Base-by-base conservation (phyloP, 2,888 invertebrate species). In the Eremobia ochroleuca region DNA sequence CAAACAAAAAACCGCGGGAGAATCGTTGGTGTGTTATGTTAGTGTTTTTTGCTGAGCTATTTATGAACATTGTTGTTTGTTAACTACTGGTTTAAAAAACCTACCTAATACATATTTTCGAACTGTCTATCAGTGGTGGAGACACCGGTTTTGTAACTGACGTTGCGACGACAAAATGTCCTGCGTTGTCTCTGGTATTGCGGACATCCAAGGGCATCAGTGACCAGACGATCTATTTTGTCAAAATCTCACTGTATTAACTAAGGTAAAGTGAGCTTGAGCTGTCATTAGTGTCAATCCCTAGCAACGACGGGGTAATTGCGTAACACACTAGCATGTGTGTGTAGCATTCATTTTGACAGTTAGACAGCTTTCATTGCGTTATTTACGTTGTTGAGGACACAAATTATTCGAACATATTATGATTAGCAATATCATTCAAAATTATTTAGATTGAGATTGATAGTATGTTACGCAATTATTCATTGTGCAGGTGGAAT, bases 11-110 rank as follows among this genome's bases (percentile, higher is more conserved):
- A 70, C n/a, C 15, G 25, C 49, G n/a, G 6, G 72, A 21, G 15
- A 80, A 28, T 34, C 49, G 1, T 52, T 79, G 25, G 1, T 49
- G 1, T 49, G 11, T 77, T 9, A 43, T 34, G 13, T 75, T 8
- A 21, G 31, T 34, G 69, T 18, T 69, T 79, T 59, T 46, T 46
- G 21, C 58, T 31, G 4, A 52, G 37, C 21, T 77, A 61, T 79
- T 68, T 79, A 31, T 61, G 69, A 13, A 9, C 15, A 18, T 8
- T 2, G 9, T 49, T 13, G 34, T 59, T 34, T 46, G 1, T 55
- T 3, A 21, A 9, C 11, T 40, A 70, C 31, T 13, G 5, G 15
- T 43, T 68, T 55, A 62, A 37, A 62, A 64, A 9, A 52, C 25
- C 25, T 52, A 25, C 25, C 49, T 46, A 18, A 15, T 15, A 15